Base-by-base conservation (phyloP, 2,888 invertebrate genomes). In the Leucania comma region DNA sequence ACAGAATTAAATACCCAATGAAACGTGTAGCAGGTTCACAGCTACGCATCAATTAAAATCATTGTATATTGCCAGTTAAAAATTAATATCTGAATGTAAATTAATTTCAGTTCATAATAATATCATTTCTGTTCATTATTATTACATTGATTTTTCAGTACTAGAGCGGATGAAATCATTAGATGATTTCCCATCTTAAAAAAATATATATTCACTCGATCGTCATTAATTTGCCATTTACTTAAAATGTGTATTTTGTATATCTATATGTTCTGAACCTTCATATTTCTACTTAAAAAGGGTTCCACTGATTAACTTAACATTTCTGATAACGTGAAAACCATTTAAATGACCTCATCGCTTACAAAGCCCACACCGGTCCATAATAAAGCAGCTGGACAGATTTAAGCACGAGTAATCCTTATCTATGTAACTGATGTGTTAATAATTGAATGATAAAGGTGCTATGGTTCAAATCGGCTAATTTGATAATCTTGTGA, bases 1-100 rank as follows among this genome's bases (percentile, higher is more conserved):
- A 67, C 61, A 58, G 20, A 61, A 61, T 38, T 53, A 24, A 61
- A 61, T 61, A 50, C 26, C 8, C 51, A 75, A 58, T 62, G 53
- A 48, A 62, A 26, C 12, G 38, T 12, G 29, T 9, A 24, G 26
- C 50, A 51, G 54, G n/a, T 22, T 75, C 42, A 58, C 53, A 53
- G 50, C 57, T 53, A 26, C 61, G 48, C 38, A 26, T 57, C 48
- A 58, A 10, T 3, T 38, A 14, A 38, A 14, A 24, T 14, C 12
- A 38, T 4, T 14, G 17, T 17, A 9, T 17, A 17, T 10, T 24
- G 2, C 22, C 20, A 8, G 26, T 6, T n/a, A n/a, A 29, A 29
- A 48, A 26, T 60, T 29, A 60, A 46, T 46, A 42, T n/a, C 46
- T 17, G 8, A 1, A 32, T 46, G 10, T 17, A 5, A 22, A 38